Base-by-base conservation (phyloP, 1,140 invertebrate species). In the Drosophila tristis region DNA sequence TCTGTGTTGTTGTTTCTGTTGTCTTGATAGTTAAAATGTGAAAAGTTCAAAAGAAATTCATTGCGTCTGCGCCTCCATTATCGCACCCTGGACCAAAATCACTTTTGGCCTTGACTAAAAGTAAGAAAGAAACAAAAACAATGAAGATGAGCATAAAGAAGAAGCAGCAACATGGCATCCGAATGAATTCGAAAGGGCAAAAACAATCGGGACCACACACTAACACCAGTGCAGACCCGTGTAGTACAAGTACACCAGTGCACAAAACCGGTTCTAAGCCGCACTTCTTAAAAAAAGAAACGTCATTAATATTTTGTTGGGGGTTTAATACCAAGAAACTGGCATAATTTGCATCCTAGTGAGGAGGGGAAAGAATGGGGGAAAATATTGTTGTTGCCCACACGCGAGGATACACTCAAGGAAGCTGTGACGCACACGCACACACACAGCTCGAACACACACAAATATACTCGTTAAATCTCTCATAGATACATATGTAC, bases 91-190 rank as follows among this genome's bases (percentile, higher is more conserved):
- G 35, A 67, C 56, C 55, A 72, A 63, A 62, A 71, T 62, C 63
- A 68, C 51, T 58, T 49, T 84, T 84, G 67, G 79, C 84, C 84
- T 89, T 89, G 84, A 67, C 61, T 67, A 58, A 79, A 71, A 66
- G 48, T 44, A 13, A 39, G 58, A 50, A 62, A 64, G 51, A 65
- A 59, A 54, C 26, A 57, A 71, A 57, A 55, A 47, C 8, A 56
- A 61, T n/a, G 50, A 56, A 62, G 51, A 45, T 31, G 50, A 29
- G 20, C 16, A 51, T 16, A 5, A 23, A 35, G 48, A 62, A 42
- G 39, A 44, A 58, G 63, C 63, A 80, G 51, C 78, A 82, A 62
- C 44, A 64, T 68, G 48, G 57, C 42, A 58, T 43, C 59, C 39
- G 23, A 29, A 63, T 51, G 20, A 65, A 61, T 63, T 68, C 31